These are phyloP conservation scores for Archegozetes longisetosus DNA, from an alignment of 1,140 invertebrate species.

Conservation along the genomic window DNA sequence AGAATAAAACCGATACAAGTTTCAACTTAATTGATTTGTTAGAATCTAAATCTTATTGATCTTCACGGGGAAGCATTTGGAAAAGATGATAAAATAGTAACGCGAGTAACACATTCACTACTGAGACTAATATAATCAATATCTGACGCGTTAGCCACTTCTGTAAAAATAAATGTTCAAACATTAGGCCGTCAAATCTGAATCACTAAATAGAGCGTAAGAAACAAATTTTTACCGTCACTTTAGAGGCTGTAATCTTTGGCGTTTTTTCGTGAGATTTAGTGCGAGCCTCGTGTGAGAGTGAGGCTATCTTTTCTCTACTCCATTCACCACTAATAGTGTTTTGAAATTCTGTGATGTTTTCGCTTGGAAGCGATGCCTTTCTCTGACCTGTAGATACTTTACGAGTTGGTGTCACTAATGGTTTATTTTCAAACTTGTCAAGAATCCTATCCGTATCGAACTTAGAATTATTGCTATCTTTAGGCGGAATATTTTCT, in stretches of 20 bases:
- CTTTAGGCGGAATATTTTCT: too few relatives aligned
- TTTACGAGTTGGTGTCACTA: too few relatives aligned
- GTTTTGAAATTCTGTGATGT: background rate
- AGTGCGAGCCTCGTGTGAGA: constrained; percentile 4
- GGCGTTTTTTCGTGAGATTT: background rate
- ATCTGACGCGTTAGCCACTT: constrained; percentile 1
- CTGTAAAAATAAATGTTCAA: background rate
- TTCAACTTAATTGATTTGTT: background rate
- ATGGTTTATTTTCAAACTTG: too few relatives aligned
- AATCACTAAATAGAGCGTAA: constrained; percentile 1
- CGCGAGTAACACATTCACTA: background rate
- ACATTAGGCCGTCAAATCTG: background rate
- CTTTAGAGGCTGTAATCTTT: background rate
- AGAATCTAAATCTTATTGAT: background rate
- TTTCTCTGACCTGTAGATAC: too few relatives aligned
- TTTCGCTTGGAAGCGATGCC: constrained; percentile 3
- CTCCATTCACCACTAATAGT: constrained; percentile 2
- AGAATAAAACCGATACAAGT: background rate
- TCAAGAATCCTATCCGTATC: too few relatives aligned
- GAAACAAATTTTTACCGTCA: background rate
- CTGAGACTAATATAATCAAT: constrained; percentile 1
- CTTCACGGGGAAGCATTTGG: background rate
- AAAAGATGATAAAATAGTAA: constrained; percentile 4
- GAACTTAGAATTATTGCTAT: too few relatives aligned
- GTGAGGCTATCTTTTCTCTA: constrained; percentile 1